Percentiles rank a stretch among this genome's conserved stretches.
Evolutionary conservation across 2,113 vertebrate genomes (phyloP).

Genomic region (Oreochromis spilurus): DNA sequence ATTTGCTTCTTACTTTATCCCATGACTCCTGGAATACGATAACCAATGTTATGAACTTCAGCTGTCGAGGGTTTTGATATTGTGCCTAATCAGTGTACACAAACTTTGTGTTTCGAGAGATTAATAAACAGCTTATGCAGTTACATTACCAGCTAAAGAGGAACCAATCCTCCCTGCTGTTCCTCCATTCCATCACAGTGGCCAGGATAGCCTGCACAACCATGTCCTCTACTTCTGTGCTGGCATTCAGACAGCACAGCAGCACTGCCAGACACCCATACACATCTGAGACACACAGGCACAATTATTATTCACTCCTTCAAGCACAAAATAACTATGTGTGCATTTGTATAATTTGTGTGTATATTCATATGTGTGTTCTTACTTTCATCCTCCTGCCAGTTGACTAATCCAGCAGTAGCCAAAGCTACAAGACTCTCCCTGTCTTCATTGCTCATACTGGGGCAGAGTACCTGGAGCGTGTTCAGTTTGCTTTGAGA

Average conservation of each 20-base stretch:
- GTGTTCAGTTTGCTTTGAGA: conserved; percentile 84
- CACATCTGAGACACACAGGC: conserved; percentile 74
- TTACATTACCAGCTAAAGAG: conserved; percentile 63
- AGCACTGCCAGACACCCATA: conserved; percentile 86
- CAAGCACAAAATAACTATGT: neutral
- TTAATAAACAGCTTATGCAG: neutral
- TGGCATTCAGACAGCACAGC: conserved; percentile 80
- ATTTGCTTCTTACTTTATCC: neutral
- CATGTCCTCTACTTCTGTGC: conserved; percentile 75
- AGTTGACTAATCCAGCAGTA: conserved; percentile 82
- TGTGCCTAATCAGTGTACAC: neutral
- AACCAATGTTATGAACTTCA: neutral
- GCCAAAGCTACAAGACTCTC: conserved; percentile 80
- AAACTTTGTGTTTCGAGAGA: neutral
- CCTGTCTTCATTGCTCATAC: conserved; percentile 78
- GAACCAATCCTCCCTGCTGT: conserved; percentile 82
- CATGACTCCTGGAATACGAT: neutral
- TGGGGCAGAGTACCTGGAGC: conserved; percentile 83
- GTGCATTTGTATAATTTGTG: neutral
- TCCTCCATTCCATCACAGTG: conserved; percentile 87
- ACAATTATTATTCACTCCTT: neutral
- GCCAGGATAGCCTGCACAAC: conserved; percentile 79
- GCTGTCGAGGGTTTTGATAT: neutral
- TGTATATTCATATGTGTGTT: conserved; percentile 31
- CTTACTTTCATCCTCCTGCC: conserved; percentile 73